phyloP scores from a whole-genome alignment of 2,113 vertebrate species.

The Tauraco erythrolophus region DNA sequence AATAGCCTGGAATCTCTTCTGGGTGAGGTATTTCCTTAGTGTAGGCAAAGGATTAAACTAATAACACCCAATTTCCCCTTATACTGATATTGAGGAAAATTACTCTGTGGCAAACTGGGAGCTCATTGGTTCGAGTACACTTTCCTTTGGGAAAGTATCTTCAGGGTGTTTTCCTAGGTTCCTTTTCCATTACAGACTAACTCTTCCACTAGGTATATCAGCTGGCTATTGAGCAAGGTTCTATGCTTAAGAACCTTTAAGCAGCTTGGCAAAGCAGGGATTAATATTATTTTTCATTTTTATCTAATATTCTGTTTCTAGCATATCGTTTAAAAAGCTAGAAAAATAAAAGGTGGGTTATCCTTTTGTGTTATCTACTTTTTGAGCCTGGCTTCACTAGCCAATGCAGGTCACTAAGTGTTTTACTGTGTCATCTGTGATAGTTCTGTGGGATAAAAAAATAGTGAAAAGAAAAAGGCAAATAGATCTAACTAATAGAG shows the following conservation, averaged over 20 bases:
- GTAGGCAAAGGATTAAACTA: conserved; percentile 15
- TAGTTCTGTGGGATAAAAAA: not conserved
- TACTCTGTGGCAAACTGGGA: conserved; percentile 11
- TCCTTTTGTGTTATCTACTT: not conserved
- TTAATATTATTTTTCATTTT: not conserved
- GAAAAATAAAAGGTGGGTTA: not conserved
- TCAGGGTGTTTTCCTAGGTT: not conserved
- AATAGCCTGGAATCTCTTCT: conserved; percentile 12
- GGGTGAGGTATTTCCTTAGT: conserved; percentile 38
- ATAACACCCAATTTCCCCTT: conserved; percentile 15
- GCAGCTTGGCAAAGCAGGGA: not conserved
- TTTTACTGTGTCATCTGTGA: not conserved
- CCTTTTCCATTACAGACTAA: not conserved
- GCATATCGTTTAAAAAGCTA: not conserved
- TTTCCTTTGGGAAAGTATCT: not conserved
- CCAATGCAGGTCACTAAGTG: not conserved
- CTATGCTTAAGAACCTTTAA: not conserved
- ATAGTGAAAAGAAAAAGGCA: not conserved
- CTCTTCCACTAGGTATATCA: not conserved
- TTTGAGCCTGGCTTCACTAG: not conserved
- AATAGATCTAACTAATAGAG: not conserved
- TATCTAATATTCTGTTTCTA: not conserved
- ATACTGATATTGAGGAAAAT: conserved; percentile 1
- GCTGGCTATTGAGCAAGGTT: not conserved
- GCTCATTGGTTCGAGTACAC: not conserved